These are phyloP conservation scores for Tangara arthus DNA, from an alignment of 2,797 vertebrate genomes.

Conservation along the genomic window DNA sequence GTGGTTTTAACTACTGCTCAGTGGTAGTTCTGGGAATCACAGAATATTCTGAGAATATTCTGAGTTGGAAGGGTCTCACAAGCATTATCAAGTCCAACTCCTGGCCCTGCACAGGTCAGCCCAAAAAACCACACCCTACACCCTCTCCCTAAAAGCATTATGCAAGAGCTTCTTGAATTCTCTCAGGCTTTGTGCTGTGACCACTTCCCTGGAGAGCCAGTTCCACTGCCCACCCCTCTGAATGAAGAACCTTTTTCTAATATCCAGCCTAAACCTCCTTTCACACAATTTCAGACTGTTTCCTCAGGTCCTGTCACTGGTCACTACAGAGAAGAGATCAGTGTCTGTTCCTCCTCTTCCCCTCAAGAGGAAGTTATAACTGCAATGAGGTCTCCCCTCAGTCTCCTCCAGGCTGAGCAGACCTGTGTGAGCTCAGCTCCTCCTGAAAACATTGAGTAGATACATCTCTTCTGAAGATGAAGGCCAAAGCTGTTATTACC, in stretches of 20 bases:
- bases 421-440: background rate
- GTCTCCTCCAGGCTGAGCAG: background rate
- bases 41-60: background rate
- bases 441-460: background rate
- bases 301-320: background rate
- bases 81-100: background rate
- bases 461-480: background rate
- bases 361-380: background rate
- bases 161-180: background rate
- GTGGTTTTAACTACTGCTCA: background rate
- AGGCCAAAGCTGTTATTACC: background rate
- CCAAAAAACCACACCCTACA: background rate
- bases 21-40: background rate
- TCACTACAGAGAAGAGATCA: background rate
- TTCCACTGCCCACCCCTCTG: background rate
- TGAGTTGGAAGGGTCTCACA: background rate
- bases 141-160: background rate
- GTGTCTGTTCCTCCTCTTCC: background rate
- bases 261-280: background rate
- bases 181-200: background rate
- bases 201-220: background rate
- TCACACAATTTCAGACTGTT: background rate
- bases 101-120: background rate
- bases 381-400: background rate
- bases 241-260: background rate